Conservation (phyloP, 2,113 vertebrate species). For the Onychostruthus taczanowskii region DNA sequence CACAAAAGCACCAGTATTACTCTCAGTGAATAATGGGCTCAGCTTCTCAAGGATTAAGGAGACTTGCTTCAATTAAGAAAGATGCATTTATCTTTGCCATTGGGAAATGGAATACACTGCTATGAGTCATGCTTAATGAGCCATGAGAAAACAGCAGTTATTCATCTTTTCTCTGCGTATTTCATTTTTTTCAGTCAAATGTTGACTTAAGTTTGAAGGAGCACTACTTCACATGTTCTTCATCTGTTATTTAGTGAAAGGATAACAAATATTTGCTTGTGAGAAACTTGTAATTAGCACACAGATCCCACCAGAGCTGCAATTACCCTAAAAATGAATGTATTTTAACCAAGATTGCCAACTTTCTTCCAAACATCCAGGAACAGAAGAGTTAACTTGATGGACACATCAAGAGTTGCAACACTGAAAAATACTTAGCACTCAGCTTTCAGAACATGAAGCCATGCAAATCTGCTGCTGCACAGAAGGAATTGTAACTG, state of each 20-base stretch:
- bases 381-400: background rate
- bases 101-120: constrained; percentile 19
- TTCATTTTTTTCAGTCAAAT: background rate
- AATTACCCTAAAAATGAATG: background rate
- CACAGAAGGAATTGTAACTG: constrained; percentile 1
- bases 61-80: constrained; percentile 40
- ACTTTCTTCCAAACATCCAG: background rate
- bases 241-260: background rate
- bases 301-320: background rate
- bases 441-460: constrained; percentile 13
- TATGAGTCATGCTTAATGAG: background rate
- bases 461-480: constrained; percentile 6
- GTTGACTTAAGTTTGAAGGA: background rate
- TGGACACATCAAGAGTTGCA: background rate
- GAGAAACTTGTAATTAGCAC: background rate
- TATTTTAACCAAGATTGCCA: background rate
- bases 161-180: background rate
- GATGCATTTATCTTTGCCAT: constrained; percentile 41
- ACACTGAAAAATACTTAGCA: background rate
- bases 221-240: background rate
- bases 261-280: background rate
- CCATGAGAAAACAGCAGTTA: constrained; percentile 17
- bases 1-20: background rate
- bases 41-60: background rate
- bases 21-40: background rate